These are phyloP conservation scores for Semnornis frantzii DNA, from an alignment of 2,113 vertebrate species.

Conservation along the genomic window DNA sequence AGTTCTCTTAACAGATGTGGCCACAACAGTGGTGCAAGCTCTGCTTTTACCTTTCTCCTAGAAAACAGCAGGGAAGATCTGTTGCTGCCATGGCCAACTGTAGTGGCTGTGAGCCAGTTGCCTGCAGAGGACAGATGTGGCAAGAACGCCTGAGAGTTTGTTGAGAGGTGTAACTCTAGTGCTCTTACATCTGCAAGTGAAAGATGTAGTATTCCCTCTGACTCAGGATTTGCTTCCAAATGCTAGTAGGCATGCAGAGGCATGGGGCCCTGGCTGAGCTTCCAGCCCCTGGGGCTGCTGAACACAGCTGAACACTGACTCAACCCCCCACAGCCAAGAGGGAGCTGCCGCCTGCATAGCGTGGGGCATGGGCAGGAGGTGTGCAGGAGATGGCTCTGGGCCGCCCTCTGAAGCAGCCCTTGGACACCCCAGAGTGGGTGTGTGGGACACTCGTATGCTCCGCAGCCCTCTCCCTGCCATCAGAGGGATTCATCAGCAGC, in stretches of 20 bases:
- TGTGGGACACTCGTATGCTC: not conserved
- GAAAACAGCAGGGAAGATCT: not conserved
- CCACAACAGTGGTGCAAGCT: not conserved
- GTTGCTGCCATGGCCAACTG: not conserved
- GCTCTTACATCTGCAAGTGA: constrained; percentile 15
- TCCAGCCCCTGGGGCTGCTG: constrained; percentile 41
- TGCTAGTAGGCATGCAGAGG: constrained; percentile 59
- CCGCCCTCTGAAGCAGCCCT: not conserved
- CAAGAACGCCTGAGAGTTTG: constrained; percentile 16
- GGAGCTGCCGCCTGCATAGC: not conserved
- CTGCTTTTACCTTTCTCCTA: not conserved
- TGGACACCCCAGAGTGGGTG: not conserved
- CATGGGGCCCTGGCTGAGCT: constrained; percentile 22
- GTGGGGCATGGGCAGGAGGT: not conserved
- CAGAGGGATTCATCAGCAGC: constrained; percentile 32
- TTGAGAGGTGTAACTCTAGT: not conserved
- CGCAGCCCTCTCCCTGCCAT: constrained; percentile 12
- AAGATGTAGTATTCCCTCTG: constrained; percentile 42
- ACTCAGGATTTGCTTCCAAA: constrained; percentile 41
- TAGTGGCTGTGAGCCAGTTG: not conserved
- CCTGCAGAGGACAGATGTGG: not conserved
- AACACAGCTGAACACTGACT: constrained; percentile 45
- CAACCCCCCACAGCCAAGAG: not conserved
- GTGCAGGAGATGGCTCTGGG: not conserved
- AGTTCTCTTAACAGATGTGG: not conserved